Conservation (phyloP, 2,797 vertebrate genomes). For the Phylloscopus collybita region DNA sequence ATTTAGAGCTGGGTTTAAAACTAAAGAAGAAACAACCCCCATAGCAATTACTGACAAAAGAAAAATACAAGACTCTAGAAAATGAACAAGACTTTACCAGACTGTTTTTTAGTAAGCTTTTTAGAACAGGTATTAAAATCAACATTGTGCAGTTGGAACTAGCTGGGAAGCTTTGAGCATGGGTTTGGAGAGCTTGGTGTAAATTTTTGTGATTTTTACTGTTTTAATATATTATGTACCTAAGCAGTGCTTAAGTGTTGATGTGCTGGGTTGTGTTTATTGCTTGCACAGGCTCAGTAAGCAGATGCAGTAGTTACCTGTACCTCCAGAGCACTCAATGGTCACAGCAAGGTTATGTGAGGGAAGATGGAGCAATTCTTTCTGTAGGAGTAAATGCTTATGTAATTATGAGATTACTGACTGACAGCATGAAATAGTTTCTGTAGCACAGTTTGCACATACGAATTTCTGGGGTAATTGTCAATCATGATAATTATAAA, state of each 20-base stretch:
- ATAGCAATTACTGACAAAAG: background rate
- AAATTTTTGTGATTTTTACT: background rate
- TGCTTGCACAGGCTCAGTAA: background rate
- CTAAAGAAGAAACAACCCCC: background rate
- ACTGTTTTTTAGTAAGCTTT: background rate
- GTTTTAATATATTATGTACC: background rate
- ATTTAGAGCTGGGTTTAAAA: background rate
- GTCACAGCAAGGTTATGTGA: background rate
- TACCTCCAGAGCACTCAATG: background rate
- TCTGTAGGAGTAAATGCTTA: background rate
- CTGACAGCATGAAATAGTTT: background rate
- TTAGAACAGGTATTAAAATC: background rate
- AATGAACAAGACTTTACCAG: background rate
- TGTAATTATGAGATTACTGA: background rate
- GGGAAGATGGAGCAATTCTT: background rate
- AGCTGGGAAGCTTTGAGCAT: background rate
- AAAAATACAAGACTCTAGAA: background rate
- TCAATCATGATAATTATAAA: background rate
- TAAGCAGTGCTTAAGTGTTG: background rate
- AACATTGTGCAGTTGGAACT: background rate
- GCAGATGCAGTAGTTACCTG: background rate
- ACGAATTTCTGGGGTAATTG: background rate
- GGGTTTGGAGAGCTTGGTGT: background rate
- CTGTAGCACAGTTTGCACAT: slow-evolving; percentile 1
- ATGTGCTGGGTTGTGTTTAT: background rate